A percentile compares a stretch with the other conserved stretches of the same genome.
Conservation (phyloP, 1,140 invertebrate species). For the Zaprionus lachaisei region DNA sequence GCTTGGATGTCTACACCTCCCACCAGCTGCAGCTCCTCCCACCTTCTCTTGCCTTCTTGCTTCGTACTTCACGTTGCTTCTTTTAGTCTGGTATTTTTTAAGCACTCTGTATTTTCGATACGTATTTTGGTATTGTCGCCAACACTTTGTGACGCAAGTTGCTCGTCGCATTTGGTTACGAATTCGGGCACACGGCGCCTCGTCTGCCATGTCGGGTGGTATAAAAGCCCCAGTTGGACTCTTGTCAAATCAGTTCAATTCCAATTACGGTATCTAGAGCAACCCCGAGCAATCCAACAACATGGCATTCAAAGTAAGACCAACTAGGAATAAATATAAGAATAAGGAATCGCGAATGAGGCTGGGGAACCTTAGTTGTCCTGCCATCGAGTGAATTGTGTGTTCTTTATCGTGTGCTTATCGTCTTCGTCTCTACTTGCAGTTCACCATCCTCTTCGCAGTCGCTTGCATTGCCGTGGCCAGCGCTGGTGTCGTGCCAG, state of each 20-base stretch:
- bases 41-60: background rate
- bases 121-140: slow-evolving; percentile 61
- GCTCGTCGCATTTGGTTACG: slow-evolving; percentile 67
- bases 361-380: background rate
- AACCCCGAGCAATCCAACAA: slow-evolving; percentile 60
- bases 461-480: slow-evolving; percentile 75
- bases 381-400: slow-evolving; percentile 17
- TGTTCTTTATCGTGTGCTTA: slow-evolving; percentile 18
- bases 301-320: slow-evolving; percentile 83
- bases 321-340: background rate
- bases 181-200: slow-evolving; percentile 45
- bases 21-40: slow-evolving; percentile 3
- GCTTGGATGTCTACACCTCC: slow-evolving; percentile 21
- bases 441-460: slow-evolving; percentile 80
- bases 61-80: slow-evolving; percentile 45
- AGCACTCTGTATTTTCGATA: slow-evolving; percentile 24
- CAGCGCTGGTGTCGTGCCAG: slow-evolving; percentile 77
- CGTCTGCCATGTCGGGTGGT: slow-evolving; percentile 54
- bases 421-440: slow-evolving; percentile 32
- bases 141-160: slow-evolving; percentile 72
- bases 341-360: background rate
- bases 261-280: slow-evolving; percentile 84
- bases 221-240: slow-evolving; percentile 76
- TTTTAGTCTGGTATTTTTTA: slow-evolving; percentile 64
- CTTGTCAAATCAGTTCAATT: slow-evolving; percentile 79